Conservation (phyloP, 2,113 vertebrate species). For the Microcebus murinus region DNA sequence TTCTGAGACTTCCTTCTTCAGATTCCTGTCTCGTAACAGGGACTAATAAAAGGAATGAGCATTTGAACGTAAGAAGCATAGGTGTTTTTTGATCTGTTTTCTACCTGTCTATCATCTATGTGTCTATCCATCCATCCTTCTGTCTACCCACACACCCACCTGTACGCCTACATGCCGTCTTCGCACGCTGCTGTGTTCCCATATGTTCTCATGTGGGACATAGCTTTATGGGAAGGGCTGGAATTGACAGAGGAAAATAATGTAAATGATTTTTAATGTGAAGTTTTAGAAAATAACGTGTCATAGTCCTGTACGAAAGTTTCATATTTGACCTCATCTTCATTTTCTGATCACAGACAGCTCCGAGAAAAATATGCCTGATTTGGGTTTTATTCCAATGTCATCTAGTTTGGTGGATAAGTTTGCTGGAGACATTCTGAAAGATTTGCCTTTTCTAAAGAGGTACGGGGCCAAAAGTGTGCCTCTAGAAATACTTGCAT, state of each 20-base stretch:
- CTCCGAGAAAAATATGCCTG: constrained; percentile 53
- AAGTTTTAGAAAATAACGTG: neutral
- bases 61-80: neutral
- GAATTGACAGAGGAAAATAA: neutral
- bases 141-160: neutral
- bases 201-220: constrained; percentile 1
- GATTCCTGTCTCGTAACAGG: neutral
- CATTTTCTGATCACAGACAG: constrained; percentile 45
- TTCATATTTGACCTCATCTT: neutral
- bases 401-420: constrained; percentile 70
- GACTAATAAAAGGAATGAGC: neutral
- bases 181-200: neutral
- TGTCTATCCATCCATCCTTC: too few species aligned
- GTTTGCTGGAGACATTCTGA: constrained; percentile 79
- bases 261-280: neutral
- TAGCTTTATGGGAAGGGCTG: neutral
- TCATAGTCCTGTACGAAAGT: neutral
- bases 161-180: neutral
- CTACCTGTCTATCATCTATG: neutral
- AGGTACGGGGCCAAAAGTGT: constrained; percentile 58
- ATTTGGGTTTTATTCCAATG: constrained; percentile 79
- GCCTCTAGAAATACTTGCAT: neutral
- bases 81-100: neutral
- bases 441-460: constrained; percentile 75
- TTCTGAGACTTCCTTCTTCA: neutral